Base-by-base conservation (phyloP, 2,888 invertebrate species). In the Monochamus alternatus region DNA sequence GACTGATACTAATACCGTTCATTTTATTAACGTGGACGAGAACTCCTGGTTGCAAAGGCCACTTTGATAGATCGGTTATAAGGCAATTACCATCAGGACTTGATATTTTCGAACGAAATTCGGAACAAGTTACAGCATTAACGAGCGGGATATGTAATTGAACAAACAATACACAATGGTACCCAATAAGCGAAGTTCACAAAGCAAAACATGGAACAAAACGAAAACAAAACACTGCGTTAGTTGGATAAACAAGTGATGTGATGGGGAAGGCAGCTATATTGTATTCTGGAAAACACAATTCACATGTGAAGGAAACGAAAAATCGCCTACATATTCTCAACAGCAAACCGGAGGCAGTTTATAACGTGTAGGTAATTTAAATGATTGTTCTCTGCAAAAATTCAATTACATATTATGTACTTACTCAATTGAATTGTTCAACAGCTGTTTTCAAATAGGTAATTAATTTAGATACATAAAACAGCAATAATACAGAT, bases 31-130 rank as follows among this genome's bases (percentile, higher is more conserved):
- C 94, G 87, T 97, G 97, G 66, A 97, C 94, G 85, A 97, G 91
- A 71, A 97, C 96, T 70, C 97, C 97, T 3, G 97, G 96, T 86
- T 95, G 94, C 76, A 96, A 89, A 8, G 97, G 97, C 97, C 97
- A 97, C 87, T 95, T 94, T 31, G 93, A 91, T 32, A 86, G 86
- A 68, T 84, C 83, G 12, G 86, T 82, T 55, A 83, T 82, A 22
- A 87, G 87, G 44, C 87, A 87, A 78, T 89, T 86, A 78, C 90
- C 91, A 81, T 91, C 91, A 63, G 91, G 91, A 86, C 91, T 90
- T 81, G 70, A 81, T 52, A 38, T 52, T 51, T 66, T 31, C 51
- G 10, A 32, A 51, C 65, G 44, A 47, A 14, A 30, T 31, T 31
- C n/a, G 66, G 47, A 73, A 60, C 75, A 80, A 78, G 76, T 78